phyloP scores from a whole-genome alignment of 2,113 vertebrate genomes.

The Amphiprion percula region DNA sequence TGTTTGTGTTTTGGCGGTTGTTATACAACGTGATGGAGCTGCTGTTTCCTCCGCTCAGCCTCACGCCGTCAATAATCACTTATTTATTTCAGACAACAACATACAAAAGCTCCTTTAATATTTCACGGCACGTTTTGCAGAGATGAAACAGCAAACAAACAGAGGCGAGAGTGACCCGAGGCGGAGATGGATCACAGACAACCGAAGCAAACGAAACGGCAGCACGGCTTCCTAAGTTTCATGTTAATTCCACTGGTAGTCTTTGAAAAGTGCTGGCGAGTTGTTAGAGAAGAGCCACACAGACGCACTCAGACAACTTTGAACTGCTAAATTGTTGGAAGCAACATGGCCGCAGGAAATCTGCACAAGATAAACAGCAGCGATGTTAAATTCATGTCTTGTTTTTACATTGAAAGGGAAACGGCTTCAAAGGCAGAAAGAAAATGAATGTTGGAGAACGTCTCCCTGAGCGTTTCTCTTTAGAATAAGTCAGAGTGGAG shows the following conservation, averaged over 20 bases:
- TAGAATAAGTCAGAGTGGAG: constrained; percentile 32
- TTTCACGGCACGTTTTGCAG: constrained; percentile 29
- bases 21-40: too few species aligned
- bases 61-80: constrained; percentile 7
- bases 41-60: background rate
- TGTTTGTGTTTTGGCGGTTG: too few species aligned
- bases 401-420: constrained; percentile 70
- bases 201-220: constrained; percentile 25
- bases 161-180: constrained; percentile 11
- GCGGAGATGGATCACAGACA: constrained; percentile 36
- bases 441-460: constrained; percentile 59
- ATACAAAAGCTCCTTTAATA: constrained; percentile 1
- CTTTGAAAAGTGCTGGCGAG: constrained; percentile 58
- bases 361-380: constrained; percentile 55
- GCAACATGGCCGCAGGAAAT: constrained; percentile 61
- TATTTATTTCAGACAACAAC: constrained; percentile 16
- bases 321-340: constrained; percentile 70
- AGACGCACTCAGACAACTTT: constrained; percentile 66
- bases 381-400: constrained; percentile 62
- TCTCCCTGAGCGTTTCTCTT: constrained; percentile 65
- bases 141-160: constrained; percentile 26
- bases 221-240: constrained; percentile 42
- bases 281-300: constrained; percentile 53
- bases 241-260: constrained; percentile 55
- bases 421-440: constrained; percentile 71